Evolutionary conservation across 2,888 invertebrate species (phyloP).

Genomic region (Pyrochroa serraticornis): DNA sequence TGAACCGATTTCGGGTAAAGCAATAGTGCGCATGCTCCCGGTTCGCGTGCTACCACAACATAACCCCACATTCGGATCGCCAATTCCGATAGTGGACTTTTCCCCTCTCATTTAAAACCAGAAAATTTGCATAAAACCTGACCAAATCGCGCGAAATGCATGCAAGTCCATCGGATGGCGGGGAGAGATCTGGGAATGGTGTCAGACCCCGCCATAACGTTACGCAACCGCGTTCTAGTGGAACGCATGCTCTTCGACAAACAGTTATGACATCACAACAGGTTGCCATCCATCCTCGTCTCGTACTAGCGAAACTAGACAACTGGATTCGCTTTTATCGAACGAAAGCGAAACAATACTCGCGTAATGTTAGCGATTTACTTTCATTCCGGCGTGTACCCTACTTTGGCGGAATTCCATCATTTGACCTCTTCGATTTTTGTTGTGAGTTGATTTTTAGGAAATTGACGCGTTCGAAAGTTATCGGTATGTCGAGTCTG

Average conservation of each 20-base stretch:
- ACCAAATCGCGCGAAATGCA: conserved; percentile 5
- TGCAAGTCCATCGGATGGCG: conserved; percentile 23
- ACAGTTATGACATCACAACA: conserved; percentile 31
- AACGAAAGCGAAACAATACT: conserved; percentile 20
- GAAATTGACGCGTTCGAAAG: too few relatives aligned
- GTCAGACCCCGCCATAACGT: conserved; percentile 43
- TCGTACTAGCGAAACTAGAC: conserved; percentile 18
- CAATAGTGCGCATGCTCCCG: conserved; percentile 11
- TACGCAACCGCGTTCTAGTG: conserved; percentile 44
- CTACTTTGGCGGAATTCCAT: conserved; percentile 10
- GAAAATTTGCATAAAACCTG: conserved; percentile 10
- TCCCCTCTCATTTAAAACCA: too few relatives aligned
- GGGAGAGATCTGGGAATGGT: conserved; percentile 47
- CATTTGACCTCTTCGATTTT: too few relatives aligned
- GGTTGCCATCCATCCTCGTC: conserved; percentile 23
- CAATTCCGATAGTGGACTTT: too few relatives aligned
- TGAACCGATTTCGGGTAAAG: conserved; percentile 11
- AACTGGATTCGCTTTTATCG: neutral
- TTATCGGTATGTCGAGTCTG: too few relatives aligned
- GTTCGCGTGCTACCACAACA: neutral
- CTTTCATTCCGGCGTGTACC: conserved; percentile 20
- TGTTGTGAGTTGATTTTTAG: too few relatives aligned
- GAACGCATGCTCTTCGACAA: conserved; percentile 44
- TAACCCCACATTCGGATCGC: too few relatives aligned
- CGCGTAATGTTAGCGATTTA: conserved; percentile 12